These are phyloP conservation scores for Lepidocyrtoides sp. DNA, from an alignment of 2,888 invertebrate species.

Conservation along the genomic window DNA sequence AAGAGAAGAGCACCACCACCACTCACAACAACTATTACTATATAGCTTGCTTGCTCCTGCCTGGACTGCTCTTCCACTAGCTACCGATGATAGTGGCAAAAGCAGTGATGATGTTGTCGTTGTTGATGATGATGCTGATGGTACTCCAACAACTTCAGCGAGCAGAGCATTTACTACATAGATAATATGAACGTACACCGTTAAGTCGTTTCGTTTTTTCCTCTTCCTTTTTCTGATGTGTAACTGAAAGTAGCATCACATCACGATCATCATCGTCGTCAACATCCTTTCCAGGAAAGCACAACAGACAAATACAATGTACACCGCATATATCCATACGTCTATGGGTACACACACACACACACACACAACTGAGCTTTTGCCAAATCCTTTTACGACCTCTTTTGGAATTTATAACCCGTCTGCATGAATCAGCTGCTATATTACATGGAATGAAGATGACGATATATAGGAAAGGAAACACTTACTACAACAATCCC, in stretches of 20 bases:
- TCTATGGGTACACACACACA: slow-evolving; percentile 35
- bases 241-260: slow-evolving; percentile 62
- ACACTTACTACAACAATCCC: slow-evolving; percentile 8
- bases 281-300: slow-evolving; percentile 28
- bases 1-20: not conserved
- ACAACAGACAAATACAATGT: slow-evolving; percentile 30
- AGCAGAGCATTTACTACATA: slow-evolving; percentile 43
- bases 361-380: slow-evolving; percentile 52
- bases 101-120: not conserved
- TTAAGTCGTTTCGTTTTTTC: slow-evolving; percentile 45
- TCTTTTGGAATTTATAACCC: slow-evolving; percentile 78
- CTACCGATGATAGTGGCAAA: not conserved
- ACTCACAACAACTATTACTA: not conserved
- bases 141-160: slow-evolving; percentile 7
- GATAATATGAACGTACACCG: not conserved
- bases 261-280: slow-evolving; percentile 28
- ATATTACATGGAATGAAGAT: slow-evolving; percentile 63
- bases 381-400: slow-evolving; percentile 78
- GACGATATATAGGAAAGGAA: not conserved
- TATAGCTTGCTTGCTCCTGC: not conserved
- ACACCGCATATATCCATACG: not conserved
- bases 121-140: slow-evolving; percentile 2
- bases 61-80: not conserved
- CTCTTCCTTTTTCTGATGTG: slow-evolving; percentile 20
- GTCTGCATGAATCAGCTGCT: slow-evolving; percentile 79